Evolutionary conservation across 53 echinoderm and acorn worm species (phyloP).

Genomic region (Henricia sp.): DNA sequence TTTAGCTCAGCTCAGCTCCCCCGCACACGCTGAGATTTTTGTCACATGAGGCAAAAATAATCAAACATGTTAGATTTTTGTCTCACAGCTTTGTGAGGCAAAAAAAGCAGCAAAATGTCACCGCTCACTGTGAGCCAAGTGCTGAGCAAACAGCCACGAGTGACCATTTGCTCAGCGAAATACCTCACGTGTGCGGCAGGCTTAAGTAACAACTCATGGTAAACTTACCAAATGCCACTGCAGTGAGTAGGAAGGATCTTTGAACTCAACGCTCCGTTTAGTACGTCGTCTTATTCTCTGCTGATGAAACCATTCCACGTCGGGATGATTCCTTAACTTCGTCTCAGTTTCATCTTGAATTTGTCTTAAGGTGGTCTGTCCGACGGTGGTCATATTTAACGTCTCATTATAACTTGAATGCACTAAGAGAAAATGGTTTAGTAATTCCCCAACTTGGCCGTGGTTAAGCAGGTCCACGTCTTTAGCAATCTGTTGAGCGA

Average conservation of each 20-base stretch:
- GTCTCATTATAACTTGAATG: conserved; percentile 82
- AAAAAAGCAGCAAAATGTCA: no score
- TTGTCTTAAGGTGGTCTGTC: conserved; percentile 15
- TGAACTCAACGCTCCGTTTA: conserved; percentile 74
- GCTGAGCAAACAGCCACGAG: no score
- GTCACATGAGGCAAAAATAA: no score
- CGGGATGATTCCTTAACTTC: conserved; percentile 52
- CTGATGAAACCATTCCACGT: conserved; percentile 86
- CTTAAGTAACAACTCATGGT: no score
- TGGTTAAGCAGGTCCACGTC: conserved; percentile 74
- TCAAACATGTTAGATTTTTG: no score
- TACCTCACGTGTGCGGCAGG: no score
- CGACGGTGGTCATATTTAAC: conserved; percentile 66
- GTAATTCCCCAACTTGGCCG: conserved; percentile 90
- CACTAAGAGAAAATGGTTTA: conserved; percentile 87
- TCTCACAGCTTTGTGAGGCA: no score
- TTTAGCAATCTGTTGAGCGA: conserved; percentile 73
- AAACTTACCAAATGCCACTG: conserved; percentile 99
- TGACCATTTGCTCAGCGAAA: no score
- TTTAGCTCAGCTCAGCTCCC: no score
- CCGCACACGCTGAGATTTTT: no score
- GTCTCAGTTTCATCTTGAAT: conserved; percentile 77
- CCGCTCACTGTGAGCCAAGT: no score
- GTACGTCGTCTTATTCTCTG: conserved; percentile 84
- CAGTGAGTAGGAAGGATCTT: conserved; percentile 75